A percentile compares a stretch with the other conserved stretches of the same genome.
These are phyloP conservation scores for Lethenteron camtschaticum DNA, from an alignment of 2,113 vertebrate species.

Conservation along the genomic window DNA sequence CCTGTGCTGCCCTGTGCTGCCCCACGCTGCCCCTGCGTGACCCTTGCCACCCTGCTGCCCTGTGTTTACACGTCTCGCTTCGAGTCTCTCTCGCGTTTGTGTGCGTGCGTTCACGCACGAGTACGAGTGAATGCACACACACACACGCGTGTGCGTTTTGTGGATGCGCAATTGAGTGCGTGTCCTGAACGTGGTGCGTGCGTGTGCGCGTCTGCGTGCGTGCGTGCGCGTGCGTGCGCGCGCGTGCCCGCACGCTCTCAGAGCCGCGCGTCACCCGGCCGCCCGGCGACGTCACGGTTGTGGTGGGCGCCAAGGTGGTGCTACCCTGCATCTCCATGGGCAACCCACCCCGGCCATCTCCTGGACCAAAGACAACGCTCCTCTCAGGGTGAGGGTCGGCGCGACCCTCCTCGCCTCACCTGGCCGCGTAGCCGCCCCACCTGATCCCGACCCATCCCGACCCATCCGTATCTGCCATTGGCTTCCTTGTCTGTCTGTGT, in stretches of 20 bases:
- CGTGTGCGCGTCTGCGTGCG: not conserved
- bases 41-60: not conserved
- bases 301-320: constrained; percentile 72
- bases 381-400: constrained; percentile 39
- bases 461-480: not conserved
- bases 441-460: not conserved
- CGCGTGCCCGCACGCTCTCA: constrained; percentile 18
- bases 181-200: not conserved
- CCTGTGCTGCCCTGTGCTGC: not conserved
- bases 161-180: too few species aligned
- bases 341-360: constrained; percentile 72
- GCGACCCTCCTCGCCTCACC: too few species aligned
- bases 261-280: constrained; percentile 82
- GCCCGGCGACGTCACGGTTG: constrained; percentile 54
- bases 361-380: constrained; percentile 70
- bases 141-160: not conserved
- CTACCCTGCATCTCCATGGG: constrained; percentile 69
- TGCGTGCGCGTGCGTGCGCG: not conserved
- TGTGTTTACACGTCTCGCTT: not conserved
- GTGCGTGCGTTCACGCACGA: not conserved
- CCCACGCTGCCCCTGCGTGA: not conserved
- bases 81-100: not conserved
- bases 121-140: not conserved
- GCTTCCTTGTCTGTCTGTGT: not conserved
- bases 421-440: too few species aligned